These are phyloP conservation scores for Xiphorhynchus erythropygius DNA, from an alignment of 2,797 vertebrate species.

Conservation along the genomic window DNA sequence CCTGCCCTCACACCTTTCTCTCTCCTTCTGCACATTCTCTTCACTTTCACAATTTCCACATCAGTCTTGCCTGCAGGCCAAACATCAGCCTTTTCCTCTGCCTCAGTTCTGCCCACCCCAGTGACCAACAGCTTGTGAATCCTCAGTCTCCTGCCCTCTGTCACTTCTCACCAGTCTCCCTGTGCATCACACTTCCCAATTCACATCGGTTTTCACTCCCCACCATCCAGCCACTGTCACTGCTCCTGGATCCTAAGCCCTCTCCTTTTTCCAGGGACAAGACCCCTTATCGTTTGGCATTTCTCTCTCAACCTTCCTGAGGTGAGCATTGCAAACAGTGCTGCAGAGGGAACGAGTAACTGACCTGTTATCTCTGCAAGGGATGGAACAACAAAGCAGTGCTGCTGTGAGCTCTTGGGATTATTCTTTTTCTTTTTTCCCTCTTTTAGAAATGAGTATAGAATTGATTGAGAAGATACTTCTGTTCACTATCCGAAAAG, in stretches of 20 bases:
- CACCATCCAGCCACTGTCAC: not conserved
- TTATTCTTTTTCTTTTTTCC: not conserved
- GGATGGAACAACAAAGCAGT: not conserved
- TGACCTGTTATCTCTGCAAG: not conserved
- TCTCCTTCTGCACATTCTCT: not conserved
- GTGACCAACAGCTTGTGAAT: not conserved
- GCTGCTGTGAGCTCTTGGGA: not conserved
- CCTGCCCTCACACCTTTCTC: not conserved
- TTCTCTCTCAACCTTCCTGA: not conserved
- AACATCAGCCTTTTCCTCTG: not conserved
- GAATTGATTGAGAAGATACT: not conserved
- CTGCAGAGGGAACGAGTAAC: not conserved
- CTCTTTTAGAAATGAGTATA: not conserved
- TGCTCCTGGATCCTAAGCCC: not conserved
- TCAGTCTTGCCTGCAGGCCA: not conserved
- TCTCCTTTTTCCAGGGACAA: not conserved
- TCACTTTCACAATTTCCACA: not conserved
- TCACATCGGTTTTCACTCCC: not conserved
- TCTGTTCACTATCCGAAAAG: not conserved
- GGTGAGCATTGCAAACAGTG: not conserved
- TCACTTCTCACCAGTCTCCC: fast-evolving
- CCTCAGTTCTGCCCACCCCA: not conserved
- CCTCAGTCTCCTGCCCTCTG: not conserved
- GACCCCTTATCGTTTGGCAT: not conserved
- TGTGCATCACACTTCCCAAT: not conserved